Evolutionary conservation across 2,888 invertebrate species (phyloP).

Genomic region (Lucinisca nassula): DNA sequence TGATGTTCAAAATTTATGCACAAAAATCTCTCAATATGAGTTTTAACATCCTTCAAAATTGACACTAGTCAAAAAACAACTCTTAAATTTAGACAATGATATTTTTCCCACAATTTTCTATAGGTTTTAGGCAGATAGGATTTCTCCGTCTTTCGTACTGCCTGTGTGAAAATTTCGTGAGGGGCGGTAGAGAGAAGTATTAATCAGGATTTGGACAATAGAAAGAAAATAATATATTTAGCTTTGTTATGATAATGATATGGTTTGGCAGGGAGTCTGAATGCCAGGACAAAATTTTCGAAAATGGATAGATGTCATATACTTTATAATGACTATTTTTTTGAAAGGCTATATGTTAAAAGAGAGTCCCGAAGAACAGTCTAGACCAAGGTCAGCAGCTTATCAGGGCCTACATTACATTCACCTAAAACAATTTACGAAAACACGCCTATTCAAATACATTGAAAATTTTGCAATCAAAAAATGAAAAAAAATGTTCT

Average conservation of each 20-base stretch:
- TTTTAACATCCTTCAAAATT: slow-evolving; percentile 33
- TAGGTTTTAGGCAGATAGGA: slow-evolving; percentile 58
- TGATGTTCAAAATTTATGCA: slow-evolving; percentile 64
- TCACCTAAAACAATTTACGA: no score
- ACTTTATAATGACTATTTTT: no score
- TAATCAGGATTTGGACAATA: slow-evolving; percentile 66
- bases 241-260: slow-evolving; percentile 70
- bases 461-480: no score
- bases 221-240: slow-evolving; percentile 67
- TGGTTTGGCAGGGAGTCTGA: neutral
- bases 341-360: no score
- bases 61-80: slow-evolving; percentile 69
- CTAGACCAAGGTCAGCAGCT: no score
- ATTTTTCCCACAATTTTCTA: slow-evolving; percentile 66
- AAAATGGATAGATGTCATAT: neutral
- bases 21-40: slow-evolving; percentile 32
- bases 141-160: slow-evolving; percentile 44
- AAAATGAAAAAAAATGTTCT: no score
- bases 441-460: no score
- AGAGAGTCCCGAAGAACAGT: no score
- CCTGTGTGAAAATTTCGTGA: slow-evolving; percentile 60
- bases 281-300: neutral
- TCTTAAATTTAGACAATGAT: slow-evolving; percentile 62
- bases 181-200: slow-evolving; percentile 63
- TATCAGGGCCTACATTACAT: no score